Conservation (phyloP, 2,797 vertebrate species). For the Psittacula derbiana region DNA sequence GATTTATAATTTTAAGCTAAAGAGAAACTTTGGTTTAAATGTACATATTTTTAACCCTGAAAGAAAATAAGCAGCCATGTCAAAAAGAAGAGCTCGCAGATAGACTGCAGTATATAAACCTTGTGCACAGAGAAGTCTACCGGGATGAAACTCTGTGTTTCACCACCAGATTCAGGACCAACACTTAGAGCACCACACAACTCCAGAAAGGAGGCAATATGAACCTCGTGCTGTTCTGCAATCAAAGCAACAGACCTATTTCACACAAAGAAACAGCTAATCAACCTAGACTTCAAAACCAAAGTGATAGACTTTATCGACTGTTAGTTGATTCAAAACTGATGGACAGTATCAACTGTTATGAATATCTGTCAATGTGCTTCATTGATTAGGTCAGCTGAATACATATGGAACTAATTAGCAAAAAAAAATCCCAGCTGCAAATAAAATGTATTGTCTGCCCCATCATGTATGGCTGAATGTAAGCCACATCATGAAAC, state of each 20-base stretch:
- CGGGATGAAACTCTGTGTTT: not conserved
- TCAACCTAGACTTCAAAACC: not conserved
- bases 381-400: not conserved
- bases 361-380: not conserved
- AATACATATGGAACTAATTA: not conserved
- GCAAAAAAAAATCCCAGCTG: not conserved
- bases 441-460: not conserved
- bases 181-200: not conserved
- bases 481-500: not conserved
- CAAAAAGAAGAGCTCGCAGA: not conserved
- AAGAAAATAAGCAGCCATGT: not conserved
- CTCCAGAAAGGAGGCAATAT: not conserved
- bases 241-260: not conserved
- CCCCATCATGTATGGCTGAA: not conserved
- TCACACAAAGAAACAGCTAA: not conserved
- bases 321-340: too few relatives aligned
- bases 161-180: not conserved
- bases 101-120: not conserved
- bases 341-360: not conserved
- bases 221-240: not conserved
- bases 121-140: not conserved
- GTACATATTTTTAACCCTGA: constrained; percentile 20
- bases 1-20: constrained; percentile 27
- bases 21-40: constrained; percentile 16
- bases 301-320: not conserved